Conservation (phyloP, 2,888 invertebrate genomes). For the Lymantria monacha region DNA sequence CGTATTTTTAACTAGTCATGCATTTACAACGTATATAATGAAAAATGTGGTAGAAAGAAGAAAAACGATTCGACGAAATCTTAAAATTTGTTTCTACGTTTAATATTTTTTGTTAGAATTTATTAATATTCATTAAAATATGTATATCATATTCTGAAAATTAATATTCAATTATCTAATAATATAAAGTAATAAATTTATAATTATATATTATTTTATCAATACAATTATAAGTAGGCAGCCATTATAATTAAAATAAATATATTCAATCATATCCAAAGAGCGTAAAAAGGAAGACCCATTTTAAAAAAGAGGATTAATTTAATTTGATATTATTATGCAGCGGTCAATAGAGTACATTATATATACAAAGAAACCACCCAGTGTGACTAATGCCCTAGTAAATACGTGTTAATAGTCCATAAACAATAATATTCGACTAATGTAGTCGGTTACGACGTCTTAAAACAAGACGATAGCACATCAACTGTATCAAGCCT, state of each 20-base stretch:
- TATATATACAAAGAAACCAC: slow-evolving; percentile 35
- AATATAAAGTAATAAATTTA: too few relatives aligned
- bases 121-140: too few relatives aligned
- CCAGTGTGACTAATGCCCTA: slow-evolving; percentile 46
- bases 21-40: too few relatives aligned
- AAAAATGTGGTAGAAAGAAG: too few relatives aligned
- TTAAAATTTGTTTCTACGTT: too few relatives aligned
- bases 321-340: slow-evolving; percentile 10
- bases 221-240: too few relatives aligned
- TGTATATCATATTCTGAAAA: too few relatives aligned
- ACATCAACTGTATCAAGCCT: slow-evolving; percentile 72
- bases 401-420: slow-evolving; percentile 57
- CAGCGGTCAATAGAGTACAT: slow-evolving; percentile 14
- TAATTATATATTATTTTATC: too few relatives aligned
- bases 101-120: too few relatives aligned
- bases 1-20: too few relatives aligned
- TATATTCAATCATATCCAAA: slow-evolving; percentile 1
- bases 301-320: slow-evolving; percentile 3
- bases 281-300: slow-evolving; percentile 1
- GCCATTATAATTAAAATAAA: neutral
- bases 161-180: too few relatives aligned
- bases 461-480: slow-evolving; percentile 70
- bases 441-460: slow-evolving; percentile 73
- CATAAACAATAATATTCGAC: slow-evolving; percentile 68
- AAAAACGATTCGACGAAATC: too few relatives aligned